Conservation (phyloP, 1,140 invertebrate species). For the Micrasema longulum region DNA sequence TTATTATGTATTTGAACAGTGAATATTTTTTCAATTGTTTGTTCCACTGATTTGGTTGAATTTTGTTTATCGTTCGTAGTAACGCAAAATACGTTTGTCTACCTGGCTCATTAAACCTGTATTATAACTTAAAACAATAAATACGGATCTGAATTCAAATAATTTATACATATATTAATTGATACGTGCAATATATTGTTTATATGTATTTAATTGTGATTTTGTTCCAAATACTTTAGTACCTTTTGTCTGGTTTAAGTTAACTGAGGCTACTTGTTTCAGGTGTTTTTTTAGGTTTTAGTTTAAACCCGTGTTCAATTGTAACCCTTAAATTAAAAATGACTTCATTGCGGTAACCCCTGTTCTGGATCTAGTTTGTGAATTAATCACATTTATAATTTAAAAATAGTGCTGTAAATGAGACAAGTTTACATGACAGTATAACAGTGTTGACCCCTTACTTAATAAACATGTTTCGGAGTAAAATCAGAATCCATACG, state of each 20-base stretch:
- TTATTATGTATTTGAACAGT: constrained; percentile 6
- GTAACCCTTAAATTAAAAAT: constrained; percentile 4
- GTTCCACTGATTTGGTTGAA: not conserved
- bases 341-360: constrained; percentile 22
- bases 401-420: no score
- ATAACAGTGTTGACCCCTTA: not conserved
- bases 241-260: no score
- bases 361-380: not conserved
- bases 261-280: constrained; percentile 10
- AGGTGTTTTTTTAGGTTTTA: not conserved
- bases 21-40: constrained; percentile 2
- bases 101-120: constrained; percentile 17
- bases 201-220: no score
- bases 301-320: no score
- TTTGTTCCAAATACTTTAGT: no score
- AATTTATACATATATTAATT: no score
- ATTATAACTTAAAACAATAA: not conserved
- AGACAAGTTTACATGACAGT: constrained; percentile 9
- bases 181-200: no score
- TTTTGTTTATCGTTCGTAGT: not conserved
- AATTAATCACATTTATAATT: not conserved
- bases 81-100: constrained; percentile 19
- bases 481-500: constrained; percentile 90
- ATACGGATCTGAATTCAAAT: constrained; percentile 3
- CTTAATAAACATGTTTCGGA: constrained; percentile 76